These are phyloP conservation scores for Diprion similis DNA, from an alignment of 1,140 invertebrate species.

Conservation along the genomic window DNA sequence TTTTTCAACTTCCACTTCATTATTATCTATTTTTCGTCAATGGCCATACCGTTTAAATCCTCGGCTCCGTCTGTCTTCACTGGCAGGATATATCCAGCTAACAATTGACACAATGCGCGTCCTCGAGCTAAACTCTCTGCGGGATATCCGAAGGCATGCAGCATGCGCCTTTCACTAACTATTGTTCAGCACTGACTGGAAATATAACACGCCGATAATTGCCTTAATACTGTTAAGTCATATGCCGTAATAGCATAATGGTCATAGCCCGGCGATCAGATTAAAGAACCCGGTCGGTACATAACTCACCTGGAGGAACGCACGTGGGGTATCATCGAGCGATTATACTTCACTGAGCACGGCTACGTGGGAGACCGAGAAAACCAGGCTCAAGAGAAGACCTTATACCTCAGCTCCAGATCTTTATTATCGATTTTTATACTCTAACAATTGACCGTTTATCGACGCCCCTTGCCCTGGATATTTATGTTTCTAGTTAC, in stretches of 20 bases:
- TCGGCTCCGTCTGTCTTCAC: no score
- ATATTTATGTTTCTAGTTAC: no score
- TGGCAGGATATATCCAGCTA: background rate
- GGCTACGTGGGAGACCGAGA: background rate
- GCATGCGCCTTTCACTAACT: background rate
- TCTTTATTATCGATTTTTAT: no score
- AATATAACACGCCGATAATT: conserved; percentile 7
- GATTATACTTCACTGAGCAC: conserved; percentile 3
- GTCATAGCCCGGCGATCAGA: background rate
- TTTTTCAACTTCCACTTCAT: no score
- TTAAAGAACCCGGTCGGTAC: background rate
- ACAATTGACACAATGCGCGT: background rate
- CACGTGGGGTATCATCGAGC: conserved; percentile 1
- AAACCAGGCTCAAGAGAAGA: background rate
- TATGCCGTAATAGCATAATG: background rate
- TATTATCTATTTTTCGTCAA: no score
- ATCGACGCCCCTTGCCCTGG: background rate
- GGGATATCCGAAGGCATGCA: background rate
- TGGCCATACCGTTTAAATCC: no score
- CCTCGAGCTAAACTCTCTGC: background rate
- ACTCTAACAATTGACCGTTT: background rate
- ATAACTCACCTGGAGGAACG: conserved; percentile 1
- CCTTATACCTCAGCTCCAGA: no score
- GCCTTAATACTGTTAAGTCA: conserved; percentile 7
- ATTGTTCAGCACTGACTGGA: conserved; percentile 5